Percentiles rank a stretch among this genome's conserved stretches.
These are phyloP conservation scores for Dasyurus viverrinus DNA, from an alignment of 2,113 vertebrate genomes.

Conservation along the genomic window DNA sequence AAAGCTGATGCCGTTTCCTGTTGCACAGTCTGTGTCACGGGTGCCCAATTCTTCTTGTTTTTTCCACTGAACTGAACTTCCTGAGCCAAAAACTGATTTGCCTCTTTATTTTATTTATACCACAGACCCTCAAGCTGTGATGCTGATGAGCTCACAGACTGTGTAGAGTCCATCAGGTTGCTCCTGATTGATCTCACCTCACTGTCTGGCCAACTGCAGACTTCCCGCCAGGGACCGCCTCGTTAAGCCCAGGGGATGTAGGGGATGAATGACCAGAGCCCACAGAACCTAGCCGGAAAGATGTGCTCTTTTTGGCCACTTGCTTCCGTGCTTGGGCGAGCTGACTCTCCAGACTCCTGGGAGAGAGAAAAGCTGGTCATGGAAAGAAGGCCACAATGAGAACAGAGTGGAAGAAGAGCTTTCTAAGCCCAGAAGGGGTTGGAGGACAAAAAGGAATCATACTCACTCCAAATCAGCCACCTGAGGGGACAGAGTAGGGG, in stretches of 20 bases:
- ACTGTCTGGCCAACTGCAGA: constrained; percentile 63
- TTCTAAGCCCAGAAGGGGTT: constrained; percentile 29
- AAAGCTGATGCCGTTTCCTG: not conserved
- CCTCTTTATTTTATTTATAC: not conserved
- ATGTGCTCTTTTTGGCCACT: constrained; percentile 98
- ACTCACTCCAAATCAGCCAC: constrained; percentile 86
- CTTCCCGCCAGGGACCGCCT: constrained; percentile 53
- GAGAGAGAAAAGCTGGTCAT: constrained; percentile 25
- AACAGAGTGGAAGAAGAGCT: not conserved
- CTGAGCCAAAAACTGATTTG: not conserved
- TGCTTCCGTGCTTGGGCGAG: constrained; percentile 91
- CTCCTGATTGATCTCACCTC: constrained; percentile 67
- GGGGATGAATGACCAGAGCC: constrained; percentile 82
- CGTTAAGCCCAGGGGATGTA: constrained; percentile 72
- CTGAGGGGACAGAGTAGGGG: constrained; percentile 71
- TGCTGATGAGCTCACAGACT: not conserved
- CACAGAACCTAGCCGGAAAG: constrained; percentile 87
- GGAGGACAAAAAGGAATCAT: constrained; percentile 13
- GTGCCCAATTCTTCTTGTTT: not conserved
- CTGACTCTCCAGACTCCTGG: constrained; percentile 84
- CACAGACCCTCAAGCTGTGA: not conserved
- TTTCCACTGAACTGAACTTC: not conserved
- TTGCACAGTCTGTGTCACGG: not conserved
- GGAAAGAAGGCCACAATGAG: not conserved
- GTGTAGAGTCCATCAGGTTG: not conserved